Conservation (phyloP, 1,140 invertebrate species). For the Anastrepha obliqua region DNA sequence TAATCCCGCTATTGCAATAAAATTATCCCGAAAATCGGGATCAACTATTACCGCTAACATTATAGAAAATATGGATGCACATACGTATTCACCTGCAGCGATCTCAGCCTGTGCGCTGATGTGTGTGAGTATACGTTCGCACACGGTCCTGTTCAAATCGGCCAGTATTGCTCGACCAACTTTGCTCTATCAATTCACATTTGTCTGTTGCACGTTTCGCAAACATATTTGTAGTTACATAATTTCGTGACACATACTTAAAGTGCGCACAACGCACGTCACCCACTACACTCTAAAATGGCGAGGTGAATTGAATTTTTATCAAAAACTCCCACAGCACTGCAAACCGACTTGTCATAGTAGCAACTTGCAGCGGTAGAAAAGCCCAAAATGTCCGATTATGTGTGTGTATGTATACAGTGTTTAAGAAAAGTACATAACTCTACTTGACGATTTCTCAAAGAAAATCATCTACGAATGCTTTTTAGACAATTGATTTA, state of each 20-base stretch:
- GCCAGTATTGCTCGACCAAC: background rate
- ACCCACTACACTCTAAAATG: too few relatives aligned
- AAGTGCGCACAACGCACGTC: background rate
- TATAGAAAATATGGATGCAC: background rate
- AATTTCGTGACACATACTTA: conserved; percentile 19
- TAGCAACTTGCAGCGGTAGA: background rate
- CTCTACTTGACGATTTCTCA: too few relatives aligned
- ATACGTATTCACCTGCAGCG: background rate
- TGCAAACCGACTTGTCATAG: background rate
- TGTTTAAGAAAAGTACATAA: background rate
- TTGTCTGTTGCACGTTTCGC: conserved; percentile 44
- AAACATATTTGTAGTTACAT: conserved; percentile 32
- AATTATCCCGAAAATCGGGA: too few relatives aligned
- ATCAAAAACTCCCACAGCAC: background rate
- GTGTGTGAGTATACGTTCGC: background rate
- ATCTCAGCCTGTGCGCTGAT: background rate
- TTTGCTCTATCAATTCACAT: conserved; percentile 41
- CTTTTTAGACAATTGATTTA: too few relatives aligned
- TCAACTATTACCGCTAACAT: too few relatives aligned
- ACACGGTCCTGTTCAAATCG: background rate
- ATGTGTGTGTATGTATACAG: background rate
- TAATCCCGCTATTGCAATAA: too few relatives aligned
- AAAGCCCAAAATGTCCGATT: background rate
- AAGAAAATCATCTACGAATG: too few relatives aligned
- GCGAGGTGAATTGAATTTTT: background rate